These are phyloP conservation scores for Drosophila neonasuta DNA, from an alignment of 2,888 invertebrate species.

Conservation along the genomic window DNA sequence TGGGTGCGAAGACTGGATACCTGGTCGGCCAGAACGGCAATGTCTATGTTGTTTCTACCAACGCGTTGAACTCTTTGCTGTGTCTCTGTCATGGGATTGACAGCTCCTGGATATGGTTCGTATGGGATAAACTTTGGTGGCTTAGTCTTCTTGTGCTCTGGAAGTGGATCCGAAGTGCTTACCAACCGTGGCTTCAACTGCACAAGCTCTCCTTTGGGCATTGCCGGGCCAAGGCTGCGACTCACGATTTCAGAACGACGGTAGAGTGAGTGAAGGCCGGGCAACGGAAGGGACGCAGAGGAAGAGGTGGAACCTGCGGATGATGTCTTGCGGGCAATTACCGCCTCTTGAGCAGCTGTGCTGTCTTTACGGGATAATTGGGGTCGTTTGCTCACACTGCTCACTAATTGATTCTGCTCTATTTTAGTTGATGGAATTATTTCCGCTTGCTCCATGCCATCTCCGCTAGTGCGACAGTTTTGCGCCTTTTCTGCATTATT, in stretches of 20 bases:
- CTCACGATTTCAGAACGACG: slow-evolving; percentile 68
- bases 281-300: slow-evolving; percentile 56
- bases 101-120: slow-evolving; percentile 93
- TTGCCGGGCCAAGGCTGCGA: slow-evolving; percentile 81
- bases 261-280: slow-evolving; percentile 78
- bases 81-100: slow-evolving; percentile 86
- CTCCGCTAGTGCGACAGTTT: slow-evolving; percentile 86
- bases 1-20: slow-evolving; percentile 87
- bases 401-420: slow-evolving; percentile 45
- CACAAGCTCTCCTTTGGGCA: slow-evolving; percentile 84
- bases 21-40: slow-evolving; percentile 87
- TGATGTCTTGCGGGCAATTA: slow-evolving; percentile 53
- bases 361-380: slow-evolving; percentile 70
- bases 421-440: slow-evolving; percentile 65
- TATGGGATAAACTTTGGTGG: slow-evolving; percentile 94
- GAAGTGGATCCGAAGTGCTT: slow-evolving; percentile 67
- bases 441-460: slow-evolving; percentile 88
- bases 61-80: slow-evolving; percentile 80
- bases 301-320: slow-evolving; percentile 22
- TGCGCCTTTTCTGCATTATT: slow-evolving; percentile 29
- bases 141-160: slow-evolving; percentile 81
- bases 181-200: slow-evolving; percentile 86
- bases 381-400: slow-evolving; percentile 44
- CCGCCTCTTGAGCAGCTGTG: slow-evolving; percentile 60
- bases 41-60: slow-evolving; percentile 85